A percentile compares a stretch with the other conserved stretches of the same genome.
Conservation (phyloP, 2,888 invertebrate genomes). For the Lasioglossum figueresi region DNA sequence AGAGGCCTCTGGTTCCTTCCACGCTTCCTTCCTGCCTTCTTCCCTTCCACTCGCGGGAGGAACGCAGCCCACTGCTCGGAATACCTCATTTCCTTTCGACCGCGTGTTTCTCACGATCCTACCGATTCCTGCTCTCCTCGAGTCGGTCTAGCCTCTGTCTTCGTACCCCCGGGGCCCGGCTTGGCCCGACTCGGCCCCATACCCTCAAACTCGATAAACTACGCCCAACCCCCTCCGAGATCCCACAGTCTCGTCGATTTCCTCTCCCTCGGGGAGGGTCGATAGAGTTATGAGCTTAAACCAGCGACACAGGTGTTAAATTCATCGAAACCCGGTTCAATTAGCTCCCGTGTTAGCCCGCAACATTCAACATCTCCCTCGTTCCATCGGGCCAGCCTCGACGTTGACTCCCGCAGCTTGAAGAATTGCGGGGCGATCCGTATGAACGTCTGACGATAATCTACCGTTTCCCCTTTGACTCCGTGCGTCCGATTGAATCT, state of each 20-base stretch:
- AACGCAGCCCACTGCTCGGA: slow-evolving; percentile 61
- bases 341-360: not conserved
- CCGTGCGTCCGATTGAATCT: not conserved
- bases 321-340: not conserved
- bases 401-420: not conserved
- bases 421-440: not conserved
- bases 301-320: not conserved
- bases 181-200: not conserved
- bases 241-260: slow-evolving; percentile 23
- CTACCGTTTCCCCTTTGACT: not conserved
- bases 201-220: slow-evolving; percentile 45
- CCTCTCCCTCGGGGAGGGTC: not conserved
- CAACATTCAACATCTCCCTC: not conserved
- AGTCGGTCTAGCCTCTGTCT: not conserved
- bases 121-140: slow-evolving; percentile 52
- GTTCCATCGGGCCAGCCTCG: not conserved
- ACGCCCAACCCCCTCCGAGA: slow-evolving; percentile 39
- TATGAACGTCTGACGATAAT: not conserved
- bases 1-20: slow-evolving; percentile 44
- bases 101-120: slow-evolving; percentile 67
- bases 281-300: not conserved
- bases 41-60: slow-evolving; percentile 35
- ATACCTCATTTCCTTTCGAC: slow-evolving; percentile 75
- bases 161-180: not conserved
- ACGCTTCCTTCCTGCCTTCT: slow-evolving; percentile 54